Conservation (phyloP, 2,113 vertebrate genomes). For the Istiophorus platypterus region DNA sequence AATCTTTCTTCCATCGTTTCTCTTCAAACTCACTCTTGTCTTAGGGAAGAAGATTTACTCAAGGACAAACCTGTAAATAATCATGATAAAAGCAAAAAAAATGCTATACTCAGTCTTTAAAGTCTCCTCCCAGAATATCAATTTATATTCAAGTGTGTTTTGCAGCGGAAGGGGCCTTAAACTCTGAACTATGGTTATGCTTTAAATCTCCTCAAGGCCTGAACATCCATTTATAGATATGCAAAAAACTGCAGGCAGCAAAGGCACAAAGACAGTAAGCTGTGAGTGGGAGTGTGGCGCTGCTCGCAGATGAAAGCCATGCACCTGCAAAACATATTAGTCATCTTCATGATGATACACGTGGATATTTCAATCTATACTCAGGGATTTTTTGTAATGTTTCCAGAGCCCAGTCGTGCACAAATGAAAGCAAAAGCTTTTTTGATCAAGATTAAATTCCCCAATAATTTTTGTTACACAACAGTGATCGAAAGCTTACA, state of each 20-base stretch:
- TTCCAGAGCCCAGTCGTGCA: neutral
- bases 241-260: conserved; percentile 11
- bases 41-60: neutral
- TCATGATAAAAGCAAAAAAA: neutral
- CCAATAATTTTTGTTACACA: neutral
- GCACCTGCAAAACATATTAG: conserved; percentile 38
- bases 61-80: neutral
- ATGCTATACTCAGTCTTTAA: neutral
- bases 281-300: conserved; percentile 18
- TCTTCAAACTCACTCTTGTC: neutral
- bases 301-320: conserved; percentile 30
- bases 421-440: conserved; percentile 4
- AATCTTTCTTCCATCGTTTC: neutral
- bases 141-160: neutral
- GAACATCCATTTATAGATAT: conserved; percentile 34
- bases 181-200: neutral
- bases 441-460: neutral
- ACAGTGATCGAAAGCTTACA: neutral
- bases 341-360: conserved; percentile 24
- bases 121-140: neutral
- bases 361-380: conserved; percentile 15
- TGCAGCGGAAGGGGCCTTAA: neutral
- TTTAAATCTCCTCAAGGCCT: conserved; percentile 21
- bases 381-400: neutral
- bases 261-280: conserved; percentile 18